Evolutionary conservation across 2,113 vertebrate species (phyloP).

Genomic region (Eubucco bourcierii): DNA sequence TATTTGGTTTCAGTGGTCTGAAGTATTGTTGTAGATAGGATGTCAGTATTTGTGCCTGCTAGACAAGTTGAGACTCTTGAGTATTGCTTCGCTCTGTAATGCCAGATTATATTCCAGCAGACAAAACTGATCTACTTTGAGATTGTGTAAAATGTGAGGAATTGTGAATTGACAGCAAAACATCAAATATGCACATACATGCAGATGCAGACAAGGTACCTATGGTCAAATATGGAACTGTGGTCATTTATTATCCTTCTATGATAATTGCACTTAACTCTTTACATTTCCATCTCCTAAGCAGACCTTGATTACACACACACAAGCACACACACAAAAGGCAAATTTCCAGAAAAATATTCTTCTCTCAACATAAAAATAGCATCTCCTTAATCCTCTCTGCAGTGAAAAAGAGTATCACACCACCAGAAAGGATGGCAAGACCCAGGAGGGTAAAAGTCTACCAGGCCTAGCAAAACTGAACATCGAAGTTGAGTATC

Average conservation of each 20-base stretch:
- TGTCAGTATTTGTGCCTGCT: neutral
- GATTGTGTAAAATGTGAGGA: neutral
- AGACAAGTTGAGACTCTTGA: neutral
- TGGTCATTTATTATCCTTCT: constrained; percentile 13
- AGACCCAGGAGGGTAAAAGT: neutral
- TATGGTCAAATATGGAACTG: neutral
- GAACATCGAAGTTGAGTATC: neutral
- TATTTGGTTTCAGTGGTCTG: neutral
- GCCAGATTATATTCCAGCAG: neutral
- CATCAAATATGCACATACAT: neutral
- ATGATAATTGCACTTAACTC: neutral
- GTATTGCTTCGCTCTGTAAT: neutral
- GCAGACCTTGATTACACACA: neutral
- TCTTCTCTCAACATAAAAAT: neutral
- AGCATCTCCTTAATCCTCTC: neutral
- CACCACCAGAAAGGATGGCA: neutral
- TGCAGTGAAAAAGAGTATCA: neutral
- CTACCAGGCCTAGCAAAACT: neutral
- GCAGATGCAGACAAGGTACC: neutral
- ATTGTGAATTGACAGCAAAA: neutral
- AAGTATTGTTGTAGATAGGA: neutral
- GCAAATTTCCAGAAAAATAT: neutral
- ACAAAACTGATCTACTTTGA: neutral
- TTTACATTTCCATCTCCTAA: neutral
- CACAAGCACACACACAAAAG: neutral